A percentile compares a stretch with the other conserved stretches of the same genome.
Conservation (phyloP, 1,140 invertebrate genomes). For the Ylistrum balloti region DNA sequence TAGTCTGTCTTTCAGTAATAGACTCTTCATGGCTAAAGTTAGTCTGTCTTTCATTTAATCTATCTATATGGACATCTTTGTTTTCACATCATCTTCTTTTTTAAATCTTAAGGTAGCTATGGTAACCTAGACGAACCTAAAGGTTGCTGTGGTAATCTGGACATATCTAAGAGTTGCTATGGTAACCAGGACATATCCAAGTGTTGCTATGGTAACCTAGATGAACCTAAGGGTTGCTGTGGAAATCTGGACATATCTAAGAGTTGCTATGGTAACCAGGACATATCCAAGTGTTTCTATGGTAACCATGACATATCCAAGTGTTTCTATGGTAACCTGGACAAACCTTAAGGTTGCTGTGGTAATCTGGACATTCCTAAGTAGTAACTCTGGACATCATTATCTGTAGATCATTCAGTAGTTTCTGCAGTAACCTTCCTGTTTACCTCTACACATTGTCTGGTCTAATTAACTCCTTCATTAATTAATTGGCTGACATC, state of each 20-base stretch:
- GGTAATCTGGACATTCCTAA: neutral
- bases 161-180: neutral
- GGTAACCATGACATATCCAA: neutral
- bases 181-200: neutral
- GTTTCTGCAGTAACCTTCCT: neutral
- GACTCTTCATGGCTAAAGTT: too few species aligned
- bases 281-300: neutral
- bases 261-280: neutral
- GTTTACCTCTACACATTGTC: slow-evolving; percentile 2
- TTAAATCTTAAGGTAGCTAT: too few species aligned
- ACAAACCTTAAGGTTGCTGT: neutral
- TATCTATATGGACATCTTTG: too few species aligned
- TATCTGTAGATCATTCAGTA: neutral
- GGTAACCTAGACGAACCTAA: neutral
- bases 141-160: neutral
- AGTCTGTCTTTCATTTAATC: too few species aligned
- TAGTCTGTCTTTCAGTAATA: too few species aligned
- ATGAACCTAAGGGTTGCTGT: neutral
- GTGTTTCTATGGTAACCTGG: neutral
- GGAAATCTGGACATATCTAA: neutral
- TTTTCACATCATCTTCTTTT: too few species aligned
- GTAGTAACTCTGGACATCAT: too few species aligned
- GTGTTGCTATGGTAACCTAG: neutral
- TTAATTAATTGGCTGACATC: slow-evolving; percentile 5
- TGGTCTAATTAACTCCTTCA: neutral